Evolutionary conservation across 2,888 invertebrate species (phyloP).

Genomic region (Lissonota sp.): DNA sequence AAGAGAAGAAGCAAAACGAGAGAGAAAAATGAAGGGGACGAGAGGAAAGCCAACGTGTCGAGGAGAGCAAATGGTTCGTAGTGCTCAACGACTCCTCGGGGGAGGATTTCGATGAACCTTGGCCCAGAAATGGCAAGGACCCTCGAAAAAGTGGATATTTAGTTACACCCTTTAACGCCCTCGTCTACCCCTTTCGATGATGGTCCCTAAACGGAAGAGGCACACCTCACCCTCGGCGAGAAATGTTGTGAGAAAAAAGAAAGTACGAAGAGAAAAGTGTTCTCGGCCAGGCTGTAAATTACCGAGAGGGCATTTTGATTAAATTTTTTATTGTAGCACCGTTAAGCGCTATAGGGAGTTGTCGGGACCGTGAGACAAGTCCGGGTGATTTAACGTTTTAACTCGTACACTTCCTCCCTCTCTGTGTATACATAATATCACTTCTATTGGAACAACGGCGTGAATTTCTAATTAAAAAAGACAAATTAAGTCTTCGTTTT

Average conservation of each 20-base stretch:
- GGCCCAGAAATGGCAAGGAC: slow-evolving; percentile 32
- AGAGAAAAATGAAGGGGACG: not conserved
- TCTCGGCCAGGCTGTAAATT: slow-evolving; percentile 78
- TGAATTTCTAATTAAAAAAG: slow-evolving; percentile 51
- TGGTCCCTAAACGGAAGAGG: slow-evolving; percentile 19
- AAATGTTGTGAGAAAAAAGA: slow-evolving; percentile 72
- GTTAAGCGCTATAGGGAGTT: slow-evolving; percentile 68
- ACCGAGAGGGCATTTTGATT: slow-evolving; percentile 83
- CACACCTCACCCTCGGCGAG: slow-evolving; percentile 69
- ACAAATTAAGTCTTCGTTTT: slow-evolving; percentile 32
- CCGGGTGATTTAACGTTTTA: slow-evolving; percentile 78
- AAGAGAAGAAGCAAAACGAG: slow-evolving; percentile 62
- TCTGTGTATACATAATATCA: not conserved
- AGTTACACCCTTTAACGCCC: slow-evolving; percentile 20
- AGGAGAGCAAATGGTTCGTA: slow-evolving; percentile 74
- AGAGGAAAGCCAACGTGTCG: slow-evolving; percentile 57
- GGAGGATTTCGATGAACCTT: slow-evolving; percentile 56
- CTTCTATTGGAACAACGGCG: slow-evolving; percentile 5
- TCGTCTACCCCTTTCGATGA: slow-evolving; percentile 51
- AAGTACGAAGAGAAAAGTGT: slow-evolving; percentile 22
- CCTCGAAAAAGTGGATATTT: slow-evolving; percentile 38
- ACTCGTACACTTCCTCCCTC: slow-evolving; percentile 20
- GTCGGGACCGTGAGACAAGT: slow-evolving; percentile 53
- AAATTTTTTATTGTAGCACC: slow-evolving; percentile 83
- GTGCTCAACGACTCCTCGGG: slow-evolving; percentile 74